phyloP scores from a whole-genome alignment of 2,888 invertebrate species.

The Tanypteryx hageni region DNA sequence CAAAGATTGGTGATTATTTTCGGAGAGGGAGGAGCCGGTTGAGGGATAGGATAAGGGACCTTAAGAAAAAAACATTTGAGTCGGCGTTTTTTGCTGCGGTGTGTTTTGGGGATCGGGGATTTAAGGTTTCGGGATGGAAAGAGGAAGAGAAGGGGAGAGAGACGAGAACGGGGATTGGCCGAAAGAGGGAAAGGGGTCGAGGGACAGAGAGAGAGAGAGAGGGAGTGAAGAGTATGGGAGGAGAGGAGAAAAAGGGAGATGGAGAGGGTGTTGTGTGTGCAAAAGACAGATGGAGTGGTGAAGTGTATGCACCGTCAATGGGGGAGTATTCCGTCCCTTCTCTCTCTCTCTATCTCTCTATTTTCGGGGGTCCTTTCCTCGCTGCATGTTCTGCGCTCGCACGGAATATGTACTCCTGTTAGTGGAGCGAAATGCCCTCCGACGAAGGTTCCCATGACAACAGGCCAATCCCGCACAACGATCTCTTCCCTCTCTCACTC shows the following conservation, averaged over 20 bases:
- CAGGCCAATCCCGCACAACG: neutral
- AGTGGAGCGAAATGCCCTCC: slow-evolving; percentile 1
- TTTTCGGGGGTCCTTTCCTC: slow-evolving; percentile 11
- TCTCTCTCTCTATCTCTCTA: too few species aligned
- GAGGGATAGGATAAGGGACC: neutral
- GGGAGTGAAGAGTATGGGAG: neutral
- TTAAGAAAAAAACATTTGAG: neutral
- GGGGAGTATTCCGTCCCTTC: neutral
- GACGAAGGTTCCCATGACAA: slow-evolving; percentile 22
- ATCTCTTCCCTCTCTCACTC: neutral
- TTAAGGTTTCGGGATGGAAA: neutral
- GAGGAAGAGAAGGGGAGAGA: neutral
- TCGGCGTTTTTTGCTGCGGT: neutral
- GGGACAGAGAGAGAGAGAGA: too few species aligned
- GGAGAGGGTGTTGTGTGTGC: neutral
- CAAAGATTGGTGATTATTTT: neutral
- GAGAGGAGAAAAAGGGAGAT: neutral
- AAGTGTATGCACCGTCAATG: neutral
- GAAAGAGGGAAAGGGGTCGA: too few species aligned
- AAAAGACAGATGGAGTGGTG: slow-evolving; percentile 10
- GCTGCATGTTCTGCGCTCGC: neutral
- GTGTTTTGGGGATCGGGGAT: neutral
- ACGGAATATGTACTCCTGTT: slow-evolving; percentile 23
- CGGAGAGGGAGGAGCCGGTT: neutral
- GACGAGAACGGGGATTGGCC: too few species aligned